These are phyloP conservation scores for Bujurquina vittata DNA, from an alignment of 2,113 vertebrate species.

Conservation along the genomic window DNA sequence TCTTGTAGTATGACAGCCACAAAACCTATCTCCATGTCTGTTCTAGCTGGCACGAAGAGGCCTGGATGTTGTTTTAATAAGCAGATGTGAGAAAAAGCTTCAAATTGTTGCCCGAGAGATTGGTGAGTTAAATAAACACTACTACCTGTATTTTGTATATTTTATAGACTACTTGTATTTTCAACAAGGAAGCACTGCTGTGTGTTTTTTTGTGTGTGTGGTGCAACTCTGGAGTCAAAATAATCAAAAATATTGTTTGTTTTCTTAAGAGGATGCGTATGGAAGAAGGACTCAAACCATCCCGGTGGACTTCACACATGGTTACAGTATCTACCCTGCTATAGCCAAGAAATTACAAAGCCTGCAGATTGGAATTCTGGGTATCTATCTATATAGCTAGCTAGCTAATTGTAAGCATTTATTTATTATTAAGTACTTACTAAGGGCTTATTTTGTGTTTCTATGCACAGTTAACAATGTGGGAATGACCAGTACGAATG, in stretches of 20 bases:
- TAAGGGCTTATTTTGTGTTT: conserved; percentile 4
- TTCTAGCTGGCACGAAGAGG: conserved; percentile 82
- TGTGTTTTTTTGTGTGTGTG: background rate
- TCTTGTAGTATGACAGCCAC: background rate
- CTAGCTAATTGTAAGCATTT: no score
- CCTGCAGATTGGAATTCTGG: conserved; percentile 83
- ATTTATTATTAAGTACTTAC: no score
- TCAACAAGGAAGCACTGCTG: no score
- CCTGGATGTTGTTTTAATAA: conserved; percentile 81
- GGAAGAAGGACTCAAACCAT: conserved; percentile 73
- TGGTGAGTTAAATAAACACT: conserved; percentile 63
- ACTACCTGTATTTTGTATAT: no score
- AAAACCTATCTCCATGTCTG: conserved; percentile 22
- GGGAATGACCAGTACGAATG: conserved; percentile 71
- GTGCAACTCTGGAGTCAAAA: background rate
- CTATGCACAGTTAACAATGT: conserved; percentile 81
- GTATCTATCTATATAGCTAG: conserved; percentile 44
- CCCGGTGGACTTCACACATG: conserved; percentile 79
- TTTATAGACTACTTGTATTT: no score
- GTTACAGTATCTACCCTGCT: conserved; percentile 73
- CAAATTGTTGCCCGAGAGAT: conserved; percentile 75
- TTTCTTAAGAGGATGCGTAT: conserved; percentile 66
- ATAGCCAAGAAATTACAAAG: conserved; percentile 70
- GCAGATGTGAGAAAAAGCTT: conserved; percentile 77
- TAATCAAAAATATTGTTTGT: background rate